phyloP scores from a whole-genome alignment of 2,888 invertebrate species.

The Acanthosoma haemorrhoidale region DNA sequence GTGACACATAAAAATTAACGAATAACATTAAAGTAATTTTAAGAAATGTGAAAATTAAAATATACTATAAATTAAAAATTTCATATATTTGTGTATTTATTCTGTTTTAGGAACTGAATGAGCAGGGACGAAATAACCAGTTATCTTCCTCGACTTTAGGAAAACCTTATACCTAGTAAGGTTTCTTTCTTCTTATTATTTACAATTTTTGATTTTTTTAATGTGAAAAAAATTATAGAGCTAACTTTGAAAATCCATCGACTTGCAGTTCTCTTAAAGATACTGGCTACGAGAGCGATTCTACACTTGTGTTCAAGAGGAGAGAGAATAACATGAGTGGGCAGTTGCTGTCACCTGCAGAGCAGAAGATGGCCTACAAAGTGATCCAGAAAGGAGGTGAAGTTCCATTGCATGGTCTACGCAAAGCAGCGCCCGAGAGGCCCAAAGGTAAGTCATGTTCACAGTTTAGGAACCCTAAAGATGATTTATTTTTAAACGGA shows the following conservation, averaged over 20 bases:
- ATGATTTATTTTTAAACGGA: too few species aligned
- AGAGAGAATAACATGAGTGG: constrained; percentile 54
- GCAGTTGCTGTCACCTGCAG: constrained; percentile 68
- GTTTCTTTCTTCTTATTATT: constrained; percentile 38
- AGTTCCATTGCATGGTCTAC: constrained; percentile 84
- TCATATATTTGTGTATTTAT: constrained; percentile 31
- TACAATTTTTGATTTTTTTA: not conserved
- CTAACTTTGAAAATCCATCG: too few species aligned
- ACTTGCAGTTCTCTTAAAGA: constrained; percentile 71
- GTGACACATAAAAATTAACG: too few species aligned
- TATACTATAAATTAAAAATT: too few species aligned
- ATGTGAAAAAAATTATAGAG: too few species aligned
- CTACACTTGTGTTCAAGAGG: constrained; percentile 76
- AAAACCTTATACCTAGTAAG: constrained; percentile 78
- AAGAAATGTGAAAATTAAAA: too few species aligned
- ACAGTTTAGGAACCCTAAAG: too few species aligned
- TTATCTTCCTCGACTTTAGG: constrained; percentile 45
- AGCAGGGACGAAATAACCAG: constrained; percentile 57
- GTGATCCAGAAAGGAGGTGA: constrained; percentile 90
- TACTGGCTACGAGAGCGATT: constrained; percentile 87
- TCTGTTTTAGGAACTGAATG: constrained; percentile 61
- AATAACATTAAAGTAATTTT: too few species aligned
- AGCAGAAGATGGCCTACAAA: constrained; percentile 78
- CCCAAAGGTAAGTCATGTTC: constrained; percentile 61
- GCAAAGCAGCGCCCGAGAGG: constrained; percentile 82